Evolutionary conservation across 2,888 invertebrate species (phyloP).

Genomic region (Sinodicranocentrus sp.): DNA sequence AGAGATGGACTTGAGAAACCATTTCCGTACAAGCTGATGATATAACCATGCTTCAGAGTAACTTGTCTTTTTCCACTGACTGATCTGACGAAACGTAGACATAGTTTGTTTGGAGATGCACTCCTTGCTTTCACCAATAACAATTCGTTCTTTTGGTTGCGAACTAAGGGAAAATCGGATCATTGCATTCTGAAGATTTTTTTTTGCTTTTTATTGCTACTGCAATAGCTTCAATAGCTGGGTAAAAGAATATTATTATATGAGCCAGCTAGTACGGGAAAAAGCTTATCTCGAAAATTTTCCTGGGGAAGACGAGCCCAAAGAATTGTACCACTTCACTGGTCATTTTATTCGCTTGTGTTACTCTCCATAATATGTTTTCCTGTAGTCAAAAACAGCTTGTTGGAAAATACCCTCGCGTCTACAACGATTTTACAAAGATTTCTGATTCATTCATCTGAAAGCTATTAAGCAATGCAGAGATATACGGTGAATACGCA

Average conservation of each 20-base stretch:
- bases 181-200: constrained; percentile 46
- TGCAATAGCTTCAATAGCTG: constrained; percentile 26
- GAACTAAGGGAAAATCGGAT: constrained; percentile 53
- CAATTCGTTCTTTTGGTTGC: constrained; percentile 23
- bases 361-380: not conserved
- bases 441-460: constrained; percentile 52
- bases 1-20: no score
- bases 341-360: constrained; percentile 32
- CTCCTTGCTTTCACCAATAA: constrained; percentile 37
- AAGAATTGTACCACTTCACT: not conserved
- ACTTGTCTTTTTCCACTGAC: not conserved
- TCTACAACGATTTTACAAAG: constrained; percentile 31
- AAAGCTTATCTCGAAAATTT: not conserved
- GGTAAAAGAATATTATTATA: not conserved
- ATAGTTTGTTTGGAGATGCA: constrained; percentile 45
- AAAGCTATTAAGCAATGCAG: constrained; percentile 41
- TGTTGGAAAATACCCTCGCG: constrained; percentile 26
- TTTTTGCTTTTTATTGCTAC: constrained; percentile 38
- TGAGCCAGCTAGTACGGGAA: not conserved
- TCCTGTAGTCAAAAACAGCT: constrained; percentile 11
- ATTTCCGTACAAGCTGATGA: no score
- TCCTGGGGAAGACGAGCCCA: constrained; percentile 13
- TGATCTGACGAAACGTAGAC: constrained; percentile 41
- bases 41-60: no score
- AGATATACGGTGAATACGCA: no score